Evolutionary conservation across 2,888 invertebrate genomes (phyloP), one percentile per base, ranked within the genome.

Genomic region (Creontiades dilutus): DNA sequence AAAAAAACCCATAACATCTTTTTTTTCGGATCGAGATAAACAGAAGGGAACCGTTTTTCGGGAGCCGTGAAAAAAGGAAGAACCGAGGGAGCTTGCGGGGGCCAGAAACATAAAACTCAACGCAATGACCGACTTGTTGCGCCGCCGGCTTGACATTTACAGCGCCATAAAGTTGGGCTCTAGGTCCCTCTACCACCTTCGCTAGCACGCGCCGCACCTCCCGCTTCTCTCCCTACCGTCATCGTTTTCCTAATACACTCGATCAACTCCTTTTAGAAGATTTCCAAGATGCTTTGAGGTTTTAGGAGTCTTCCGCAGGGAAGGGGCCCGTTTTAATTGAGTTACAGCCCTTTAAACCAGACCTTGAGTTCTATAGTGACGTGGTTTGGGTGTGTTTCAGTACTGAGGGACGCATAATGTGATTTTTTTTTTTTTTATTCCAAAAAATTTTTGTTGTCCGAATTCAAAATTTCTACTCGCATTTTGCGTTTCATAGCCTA

Each of bases 121-220:
- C 89, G 89, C 82, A 89, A 89, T 82, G 89, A 89, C 89, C 89
- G 89, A 89, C 89, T 89, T 89, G 89, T 89, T 89, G 89, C 89
- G 82, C 88, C 55, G 75, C 82, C 61, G 61, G 57, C 80, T 78
- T 81, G 89, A 89, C 89, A 84, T 89, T 89, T 89, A 89, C 82
- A 76, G 82, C 82, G 82, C 89, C 81, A 81, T 89, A 89, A 89
- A 89, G 82, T 89, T 89, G 47, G 78, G 28, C 27, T 57, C 28
- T 23, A 68, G 68, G 68, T 68, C 47, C 78, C 46, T 46, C 37
- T n/a, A 19, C 68, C 68, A 68, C 68, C 68, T 68, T 68, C 46
- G 78, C 78, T 47, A 47, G 78, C 78, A 80, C 78, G 78, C 78
- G 78, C 37, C 46, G 0, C 16, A 5, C 78, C 14, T 80, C 78